phyloP scores from a whole-genome alignment of 2,113 vertebrate species.

The Ptilonorhynchus violaceus region DNA sequence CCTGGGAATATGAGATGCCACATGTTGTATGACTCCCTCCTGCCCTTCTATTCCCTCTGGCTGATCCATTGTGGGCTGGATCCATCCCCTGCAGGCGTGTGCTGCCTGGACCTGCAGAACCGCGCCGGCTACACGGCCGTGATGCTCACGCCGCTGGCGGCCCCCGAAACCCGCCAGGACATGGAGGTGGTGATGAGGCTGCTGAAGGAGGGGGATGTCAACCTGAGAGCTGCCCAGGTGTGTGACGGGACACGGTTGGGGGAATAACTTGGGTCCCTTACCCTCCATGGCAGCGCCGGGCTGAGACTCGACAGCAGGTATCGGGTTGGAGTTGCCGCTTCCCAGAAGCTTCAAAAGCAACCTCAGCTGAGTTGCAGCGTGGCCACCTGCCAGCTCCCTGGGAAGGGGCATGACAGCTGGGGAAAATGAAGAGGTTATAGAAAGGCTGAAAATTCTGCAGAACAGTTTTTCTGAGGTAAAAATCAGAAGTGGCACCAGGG shows the following conservation, averaged over 20 bases:
- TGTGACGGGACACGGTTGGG: accelerated
- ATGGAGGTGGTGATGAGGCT: conserved; percentile 91
- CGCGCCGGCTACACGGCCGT: conserved; percentile 92
- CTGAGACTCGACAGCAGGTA: accelerated
- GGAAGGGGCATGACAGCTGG: background rate
- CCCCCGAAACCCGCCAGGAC: conserved; percentile 85
- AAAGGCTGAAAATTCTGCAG: background rate
- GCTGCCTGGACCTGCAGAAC: conserved; percentile 88
- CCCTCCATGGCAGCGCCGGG: accelerated
- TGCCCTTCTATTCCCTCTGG: background rate
- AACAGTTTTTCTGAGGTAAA: background rate
- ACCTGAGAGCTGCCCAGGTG: conserved; percentile 90
- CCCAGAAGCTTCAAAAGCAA: background rate
- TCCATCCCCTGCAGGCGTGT: conserved; percentile 55
- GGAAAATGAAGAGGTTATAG: background rate
- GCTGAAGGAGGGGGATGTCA: conserved; percentile 86
- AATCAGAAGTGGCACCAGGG: background rate
- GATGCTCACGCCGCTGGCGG: conserved; percentile 91
- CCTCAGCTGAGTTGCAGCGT: background rate
- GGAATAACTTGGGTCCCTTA: accelerated
- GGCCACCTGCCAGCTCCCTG: background rate
- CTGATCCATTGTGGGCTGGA: accelerated
- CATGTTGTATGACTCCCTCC: background rate
- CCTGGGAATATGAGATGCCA: background rate
- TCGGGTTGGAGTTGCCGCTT: background rate